Evolutionary conservation across 2,113 vertebrate genomes (phyloP).

Genomic region (Thryonomys swinderianus): DNA sequence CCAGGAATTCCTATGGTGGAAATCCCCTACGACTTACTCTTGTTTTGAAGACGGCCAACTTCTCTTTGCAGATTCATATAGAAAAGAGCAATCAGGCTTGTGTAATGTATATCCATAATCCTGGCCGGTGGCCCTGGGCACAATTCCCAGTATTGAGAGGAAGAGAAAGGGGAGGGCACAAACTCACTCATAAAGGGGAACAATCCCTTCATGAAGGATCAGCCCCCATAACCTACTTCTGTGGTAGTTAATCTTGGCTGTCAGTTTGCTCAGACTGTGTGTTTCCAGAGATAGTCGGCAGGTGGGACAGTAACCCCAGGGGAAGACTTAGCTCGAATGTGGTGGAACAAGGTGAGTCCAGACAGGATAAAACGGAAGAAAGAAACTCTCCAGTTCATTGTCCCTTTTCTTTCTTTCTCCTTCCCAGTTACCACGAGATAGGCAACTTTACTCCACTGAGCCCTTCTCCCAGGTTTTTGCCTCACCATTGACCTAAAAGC

Average conservation of each 20-base stretch:
- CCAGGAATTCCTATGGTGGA: not conserved
- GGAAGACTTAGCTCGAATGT: not conserved
- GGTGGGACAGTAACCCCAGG: not conserved
- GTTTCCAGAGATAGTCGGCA: not conserved
- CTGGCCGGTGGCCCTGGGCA: not conserved
- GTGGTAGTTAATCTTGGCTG: not conserved
- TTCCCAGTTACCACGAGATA: not conserved
- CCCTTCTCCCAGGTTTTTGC: not conserved
- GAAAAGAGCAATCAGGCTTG: not conserved
- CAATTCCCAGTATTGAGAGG: not conserved
- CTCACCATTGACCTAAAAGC: not conserved
- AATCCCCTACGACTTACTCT: not conserved
- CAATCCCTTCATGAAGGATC: not conserved
- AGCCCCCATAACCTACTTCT: not conserved
- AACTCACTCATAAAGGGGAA: not conserved
- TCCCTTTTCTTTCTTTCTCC: not conserved
- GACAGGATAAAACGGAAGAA: not conserved
- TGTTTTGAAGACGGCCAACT: not conserved
- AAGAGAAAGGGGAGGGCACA: not conserved
- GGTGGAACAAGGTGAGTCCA: not conserved
- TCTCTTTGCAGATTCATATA: not conserved
- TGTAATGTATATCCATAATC: not conserved
- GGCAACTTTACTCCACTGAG: not conserved
- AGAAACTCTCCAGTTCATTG: not conserved
- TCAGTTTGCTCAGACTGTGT: not conserved